A percentile compares a stretch with the other conserved stretches of the same genome.
phyloP scores from a whole-genome alignment of 2,888 invertebrate species.

The Trisateles emortualis region DNA sequence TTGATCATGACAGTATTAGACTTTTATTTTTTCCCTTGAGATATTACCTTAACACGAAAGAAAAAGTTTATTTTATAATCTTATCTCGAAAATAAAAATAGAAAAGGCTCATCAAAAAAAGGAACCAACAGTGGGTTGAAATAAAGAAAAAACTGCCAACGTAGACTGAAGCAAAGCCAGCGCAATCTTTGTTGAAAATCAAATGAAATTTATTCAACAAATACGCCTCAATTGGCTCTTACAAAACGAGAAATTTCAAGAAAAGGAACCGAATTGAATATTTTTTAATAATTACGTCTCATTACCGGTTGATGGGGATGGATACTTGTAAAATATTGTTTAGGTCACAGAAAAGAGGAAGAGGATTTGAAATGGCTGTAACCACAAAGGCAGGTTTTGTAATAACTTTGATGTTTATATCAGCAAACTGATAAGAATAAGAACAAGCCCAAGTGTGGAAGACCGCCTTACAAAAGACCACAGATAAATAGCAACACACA shows the following conservation, averaged over 20 bases:
- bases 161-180: conserved; percentile 7
- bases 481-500: too few species aligned
- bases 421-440: too few species aligned
- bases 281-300: conserved; percentile 36
- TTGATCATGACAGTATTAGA: too few species aligned
- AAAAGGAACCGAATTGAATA: conserved; percentile 42
- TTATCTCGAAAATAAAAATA: background rate
- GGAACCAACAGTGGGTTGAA: background rate
- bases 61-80: background rate
- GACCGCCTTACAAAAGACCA: too few species aligned
- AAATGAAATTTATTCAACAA: conserved; percentile 48
- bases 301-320: conserved; percentile 21
- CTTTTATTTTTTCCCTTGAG: too few species aligned
- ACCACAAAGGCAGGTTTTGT: too few species aligned
- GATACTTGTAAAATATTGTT: conserved; percentile 9
- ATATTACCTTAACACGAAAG: too few species aligned
- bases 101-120: background rate
- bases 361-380: too few species aligned
- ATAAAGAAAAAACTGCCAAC: conserved; percentile 13
- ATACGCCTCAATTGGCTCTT: conserved; percentile 37
- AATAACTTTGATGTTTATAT: too few species aligned
- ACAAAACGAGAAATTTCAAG: conserved; percentile 27
- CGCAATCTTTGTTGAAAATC: conserved; percentile 39
- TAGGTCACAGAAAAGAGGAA: background rate
- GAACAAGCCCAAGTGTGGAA: too few species aligned